Evolutionary conservation across 2,113 vertebrate species (phyloP), one percentile per base, ranked within the genome.

Genomic region (Macroglossus sobrinus): DNA sequence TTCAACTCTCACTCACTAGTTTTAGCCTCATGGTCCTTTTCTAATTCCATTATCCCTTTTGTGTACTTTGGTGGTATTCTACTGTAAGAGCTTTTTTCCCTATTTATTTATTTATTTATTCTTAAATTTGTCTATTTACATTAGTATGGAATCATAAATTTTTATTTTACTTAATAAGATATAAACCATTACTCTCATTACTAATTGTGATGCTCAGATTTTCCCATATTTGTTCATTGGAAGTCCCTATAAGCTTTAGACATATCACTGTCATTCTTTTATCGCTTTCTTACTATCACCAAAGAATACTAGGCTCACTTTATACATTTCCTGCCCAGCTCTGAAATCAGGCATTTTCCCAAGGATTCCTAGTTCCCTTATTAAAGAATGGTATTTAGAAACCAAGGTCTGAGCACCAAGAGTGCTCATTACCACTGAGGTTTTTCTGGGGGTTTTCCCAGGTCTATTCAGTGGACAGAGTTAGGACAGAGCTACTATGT

Each of bases 151-250:
- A 71, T 84, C 4, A 12, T 85, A 14, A 24, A 43, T 64, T 40
- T 76, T 53, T 53, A 69, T 75, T 96, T 94, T 75, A 94, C n/a
- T 55, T 76, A 30, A 69, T 75, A 33, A 96, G 12, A 24, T 53
- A 26, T 7, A 24, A 76, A 75, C 5, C 59, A 21, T 57, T 75
- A 28, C 2, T 64, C 24, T 66, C 11, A 85, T 66, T 74, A 71
- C 57, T 72, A 64, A 86, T 87, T 80, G 90, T 71, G 6, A 38
- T 24, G 18, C 4, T 61, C 28, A 63, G 19, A 45, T 89, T 79
- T 14, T 35, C 45, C 24, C 30, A 0, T 71, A 30, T 71, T 68
- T 87, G 28, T 75, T 18, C 18, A 61, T 1, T 63, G 35, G 38
- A 90, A 80, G 55, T 19, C 19, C 22, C 35, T 89, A 33, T 33